A percentile compares a stretch with the other conserved stretches of the same genome.
Evolutionary conservation across 2,888 invertebrate species (phyloP).

Genomic region (Matsumyia berberina): DNA sequence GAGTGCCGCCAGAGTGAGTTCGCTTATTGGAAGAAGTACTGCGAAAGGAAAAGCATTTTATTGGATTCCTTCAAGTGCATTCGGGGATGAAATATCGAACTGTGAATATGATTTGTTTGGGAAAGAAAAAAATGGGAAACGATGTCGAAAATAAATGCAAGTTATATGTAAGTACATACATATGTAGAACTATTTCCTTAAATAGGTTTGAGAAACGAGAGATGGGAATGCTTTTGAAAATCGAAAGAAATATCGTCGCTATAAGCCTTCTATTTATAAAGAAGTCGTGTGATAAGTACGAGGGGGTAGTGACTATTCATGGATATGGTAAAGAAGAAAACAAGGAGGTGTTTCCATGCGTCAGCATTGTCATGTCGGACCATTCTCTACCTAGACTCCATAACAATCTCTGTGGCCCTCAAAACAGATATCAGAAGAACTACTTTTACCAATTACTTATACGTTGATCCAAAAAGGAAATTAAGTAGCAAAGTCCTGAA

Average conservation of each 20-base stretch:
- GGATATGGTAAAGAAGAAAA: no score
- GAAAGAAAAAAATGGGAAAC: background rate
- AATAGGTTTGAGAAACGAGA: background rate
- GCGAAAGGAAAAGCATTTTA: slow-evolving; percentile 26
- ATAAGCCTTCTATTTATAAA: background rate
- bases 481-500: no score
- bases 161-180: no score
- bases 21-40: background rate
- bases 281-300: no score
- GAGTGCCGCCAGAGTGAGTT: background rate
- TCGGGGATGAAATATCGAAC: slow-evolving; percentile 59
- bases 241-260: background rate
- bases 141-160: background rate
- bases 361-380: no score
- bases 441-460: no score
- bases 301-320: no score
- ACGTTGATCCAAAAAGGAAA: no score
- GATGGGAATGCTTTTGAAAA: background rate
- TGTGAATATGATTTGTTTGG: slow-evolving; percentile 25
- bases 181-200: slow-evolving; percentile 6
- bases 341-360: no score
- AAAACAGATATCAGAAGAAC: no score
- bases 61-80: slow-evolving; percentile 58
- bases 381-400: no score
- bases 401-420: no score